These are phyloP conservation scores for Agrochola circellaris DNA, from an alignment of 2,888 invertebrate species.

Conservation along the genomic window DNA sequence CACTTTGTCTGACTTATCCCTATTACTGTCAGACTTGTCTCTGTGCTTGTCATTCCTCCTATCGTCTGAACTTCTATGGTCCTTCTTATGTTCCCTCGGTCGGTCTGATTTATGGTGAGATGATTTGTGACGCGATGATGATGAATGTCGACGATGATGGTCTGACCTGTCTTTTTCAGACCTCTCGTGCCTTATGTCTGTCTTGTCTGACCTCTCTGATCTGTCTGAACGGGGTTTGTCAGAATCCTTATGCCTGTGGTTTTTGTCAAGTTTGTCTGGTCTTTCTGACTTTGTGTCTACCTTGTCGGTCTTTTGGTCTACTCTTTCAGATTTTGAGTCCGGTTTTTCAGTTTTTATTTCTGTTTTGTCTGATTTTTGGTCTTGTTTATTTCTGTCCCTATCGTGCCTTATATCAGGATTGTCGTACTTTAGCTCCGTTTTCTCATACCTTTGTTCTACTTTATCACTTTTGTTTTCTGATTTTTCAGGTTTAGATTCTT, in stretches of 20 bases:
- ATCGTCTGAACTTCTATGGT: slow-evolving; percentile 78
- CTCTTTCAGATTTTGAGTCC: slow-evolving; percentile 58
- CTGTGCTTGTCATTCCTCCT: slow-evolving; percentile 77
- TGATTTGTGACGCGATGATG: slow-evolving; percentile 83
- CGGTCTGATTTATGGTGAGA: slow-evolving; percentile 77
- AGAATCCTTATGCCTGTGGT: slow-evolving; percentile 78
- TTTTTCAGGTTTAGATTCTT: slow-evolving; percentile 51
- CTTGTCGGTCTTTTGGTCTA: slow-evolving; percentile 59
- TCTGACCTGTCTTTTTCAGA: slow-evolving; percentile 74
- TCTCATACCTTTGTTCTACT: slow-evolving; percentile 59
- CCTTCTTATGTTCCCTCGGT: slow-evolving; percentile 78
- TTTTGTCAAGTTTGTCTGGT: slow-evolving; percentile 71
- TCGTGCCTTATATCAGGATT: slow-evolving; percentile 62
- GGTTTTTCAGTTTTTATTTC: slow-evolving; percentile 63
- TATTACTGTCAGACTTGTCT: slow-evolving; percentile 62
- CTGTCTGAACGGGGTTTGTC: slow-evolving; percentile 63
- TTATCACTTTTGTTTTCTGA: slow-evolving; percentile 51
- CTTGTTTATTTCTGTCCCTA: slow-evolving; percentile 58
- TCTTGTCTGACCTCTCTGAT: slow-evolving; percentile 70
- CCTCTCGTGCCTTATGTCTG: slow-evolving; percentile 59
- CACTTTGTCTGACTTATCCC: slow-evolving; percentile 68
- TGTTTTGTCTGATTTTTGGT: slow-evolving; percentile 55
- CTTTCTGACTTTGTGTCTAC: slow-evolving; percentile 65
- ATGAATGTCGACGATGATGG: slow-evolving; percentile 82
- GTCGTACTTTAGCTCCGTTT: slow-evolving; percentile 62